Conservation (phyloP, 35 echinoderm and acorn worm species). For the Heliocidaris tuberculata region DNA sequence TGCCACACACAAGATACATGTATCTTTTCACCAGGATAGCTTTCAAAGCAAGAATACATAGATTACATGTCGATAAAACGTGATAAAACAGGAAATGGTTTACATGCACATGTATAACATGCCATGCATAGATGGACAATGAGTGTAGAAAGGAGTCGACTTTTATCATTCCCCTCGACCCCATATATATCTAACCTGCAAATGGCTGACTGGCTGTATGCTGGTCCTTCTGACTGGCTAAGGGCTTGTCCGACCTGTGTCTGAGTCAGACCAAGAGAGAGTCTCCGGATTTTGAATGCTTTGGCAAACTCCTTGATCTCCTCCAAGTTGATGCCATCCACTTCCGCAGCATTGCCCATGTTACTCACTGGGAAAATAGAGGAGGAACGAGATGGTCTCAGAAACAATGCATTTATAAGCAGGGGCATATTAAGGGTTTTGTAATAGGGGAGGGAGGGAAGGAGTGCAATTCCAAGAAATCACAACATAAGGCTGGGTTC, state of each 20-base stretch:
- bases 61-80: no score
- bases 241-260: conserved; percentile 97
- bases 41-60: no score
- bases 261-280: conserved; percentile 94
- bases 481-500: no score
- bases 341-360: conserved; percentile 83
- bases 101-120: no score
- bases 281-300: conserved; percentile 88
- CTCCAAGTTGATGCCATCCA: conserved; percentile 95
- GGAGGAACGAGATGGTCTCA: no score
- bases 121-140: no score
- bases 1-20: no score
- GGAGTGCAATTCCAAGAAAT: conserved; percentile 16
- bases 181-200: conserved; percentile 70
- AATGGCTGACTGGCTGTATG: conserved; percentile 97
- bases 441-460: background rate
- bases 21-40: no score
- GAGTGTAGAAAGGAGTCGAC: no score
- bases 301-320: conserved; percentile 99
- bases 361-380: conserved; percentile 70
- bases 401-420: background rate
- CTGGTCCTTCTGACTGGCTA: conserved; percentile 93
- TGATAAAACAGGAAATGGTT: no score
- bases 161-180: no score
- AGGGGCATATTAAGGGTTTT: background rate